Evolutionary conservation across 2,888 invertebrate genomes (phyloP), one percentile per base, ranked within the genome.

Genomic region (Agrypnus murinus): DNA sequence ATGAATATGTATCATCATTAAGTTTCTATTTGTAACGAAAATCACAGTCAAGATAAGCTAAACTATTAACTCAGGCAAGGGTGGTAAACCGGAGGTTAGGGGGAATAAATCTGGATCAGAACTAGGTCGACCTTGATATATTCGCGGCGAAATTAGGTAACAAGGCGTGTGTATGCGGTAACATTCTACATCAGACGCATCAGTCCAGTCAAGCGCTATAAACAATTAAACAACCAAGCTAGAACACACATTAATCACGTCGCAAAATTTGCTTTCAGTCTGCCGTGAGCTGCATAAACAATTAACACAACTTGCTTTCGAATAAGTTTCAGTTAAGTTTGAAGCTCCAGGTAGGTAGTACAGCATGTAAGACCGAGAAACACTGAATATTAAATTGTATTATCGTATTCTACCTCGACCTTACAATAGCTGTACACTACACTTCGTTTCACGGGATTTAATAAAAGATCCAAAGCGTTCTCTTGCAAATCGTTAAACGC

Each of bases 171-270:
- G 17, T 53, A 43, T 64, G 55, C 38, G 64, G 64, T 55, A 53
- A 65, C 65, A 46, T 62, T 43, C 31, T 60, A 62, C 45, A 62
- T 62, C 62, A 60, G 45, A 55, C 40, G 62, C 55, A 68, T 60
- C 45, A 62, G 68, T 59, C 62, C 62, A 62, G 53, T 62, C 46
- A 62, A 68, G 62, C 62, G 64, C 62, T 62, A 74, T 71, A 71
- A 74, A 74, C 74, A 74, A 71, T 74, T 74, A 74, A 71, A 71
- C 65, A 62, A 34, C 48, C 67, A 53, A 55, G 58, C 46, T 59
- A 69, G 59, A 59, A 55, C 65, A 62, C 57, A 40, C 69, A 74
- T 74, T 71, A 74, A 74, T 74, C 71, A 74, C 63, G 71, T 69
- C 65, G 57, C 65, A 66, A 74, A 74, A 71, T 74, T 65, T 57